Conservation (phyloP, 2,113 vertebrate species). For the Rhipidura dahli region DNA sequence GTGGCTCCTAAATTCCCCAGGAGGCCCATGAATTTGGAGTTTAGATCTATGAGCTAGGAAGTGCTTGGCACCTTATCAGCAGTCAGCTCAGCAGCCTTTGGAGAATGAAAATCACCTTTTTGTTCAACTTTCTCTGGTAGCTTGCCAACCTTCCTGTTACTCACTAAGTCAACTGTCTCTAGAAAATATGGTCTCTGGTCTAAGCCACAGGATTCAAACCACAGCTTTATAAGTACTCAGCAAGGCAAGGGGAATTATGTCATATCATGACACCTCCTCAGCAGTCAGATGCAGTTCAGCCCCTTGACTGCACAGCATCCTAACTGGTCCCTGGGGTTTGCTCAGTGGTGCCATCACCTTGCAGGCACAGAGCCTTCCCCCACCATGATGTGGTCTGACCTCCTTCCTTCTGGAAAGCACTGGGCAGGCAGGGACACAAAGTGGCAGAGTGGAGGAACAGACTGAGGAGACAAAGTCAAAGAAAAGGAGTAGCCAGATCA, state of each 20-base stretch:
- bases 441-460: neutral
- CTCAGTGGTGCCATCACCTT: neutral
- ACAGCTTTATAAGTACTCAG: neutral
- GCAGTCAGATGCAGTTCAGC: neutral
- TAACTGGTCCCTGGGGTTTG: neutral
- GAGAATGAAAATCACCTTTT: constrained; percentile 36
- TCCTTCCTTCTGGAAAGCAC: neutral
- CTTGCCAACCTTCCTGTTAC: neutral
- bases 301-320: neutral
- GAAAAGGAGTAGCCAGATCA: neutral
- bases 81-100: neutral
- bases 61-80: neutral
- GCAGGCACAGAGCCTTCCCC: neutral
- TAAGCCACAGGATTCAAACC: neutral
- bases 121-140: neutral
- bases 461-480: neutral
- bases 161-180: neutral
- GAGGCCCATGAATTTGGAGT: constrained; percentile 3
- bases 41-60: neutral
- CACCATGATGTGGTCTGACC: neutral
- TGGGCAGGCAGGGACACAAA: neutral
- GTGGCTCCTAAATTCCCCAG: neutral
- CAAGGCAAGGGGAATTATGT: neutral
- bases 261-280: neutral
- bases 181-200: neutral